Base-by-base conservation (phyloP, 2,797 vertebrate species). In the Ctenopoma kingsleyae region DNA sequence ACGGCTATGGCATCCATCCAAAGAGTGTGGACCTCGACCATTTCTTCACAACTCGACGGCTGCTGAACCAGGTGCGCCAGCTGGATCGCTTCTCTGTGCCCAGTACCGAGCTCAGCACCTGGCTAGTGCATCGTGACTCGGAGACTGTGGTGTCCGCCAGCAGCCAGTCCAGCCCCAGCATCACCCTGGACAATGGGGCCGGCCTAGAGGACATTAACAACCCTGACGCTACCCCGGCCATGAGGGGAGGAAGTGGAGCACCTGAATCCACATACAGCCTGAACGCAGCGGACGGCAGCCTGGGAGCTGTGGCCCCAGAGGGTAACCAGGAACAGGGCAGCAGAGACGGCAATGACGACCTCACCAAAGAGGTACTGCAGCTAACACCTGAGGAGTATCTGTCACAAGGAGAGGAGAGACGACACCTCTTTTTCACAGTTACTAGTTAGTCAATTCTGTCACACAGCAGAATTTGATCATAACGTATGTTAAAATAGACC, bases 1-100 rank as follows among this genome's bases (percentile, higher is more conserved):
- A 98, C 75, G 98, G 98, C 56, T 97, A 99, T 96, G 98, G 96
- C 84, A 95, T 99, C 91, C 98, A 99, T 94, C 98, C 97, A 65
- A 99, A 99, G 84, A 98, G 98, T 73, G 96, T 98, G 93, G 97
- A 99, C 90, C 94, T 99, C 71, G 97, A 99, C 93, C 97, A 94
- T 81, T 99, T 96, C 89, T 98, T 99, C 91, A 95, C 95, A 0
- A 94, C 97, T 50, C 95, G 96, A 25, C 93, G 97, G 80, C 92
- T 99, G 78, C 94, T 99, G 88, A 98, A 96, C 92, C 96, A 96
- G 91, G 97, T 99, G 92, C 95, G 96, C 86, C 97, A 97, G 61
- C 94, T 99, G 94, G 96, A 98, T 94, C 92, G 97, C 88, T 86
- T 99, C 76, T 96, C 93, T 23, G 97, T 99, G 89, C 98, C 98